Evolutionary conservation across 2,113 vertebrate species (phyloP).

Genomic region (Elephantulus edwardii): DNA sequence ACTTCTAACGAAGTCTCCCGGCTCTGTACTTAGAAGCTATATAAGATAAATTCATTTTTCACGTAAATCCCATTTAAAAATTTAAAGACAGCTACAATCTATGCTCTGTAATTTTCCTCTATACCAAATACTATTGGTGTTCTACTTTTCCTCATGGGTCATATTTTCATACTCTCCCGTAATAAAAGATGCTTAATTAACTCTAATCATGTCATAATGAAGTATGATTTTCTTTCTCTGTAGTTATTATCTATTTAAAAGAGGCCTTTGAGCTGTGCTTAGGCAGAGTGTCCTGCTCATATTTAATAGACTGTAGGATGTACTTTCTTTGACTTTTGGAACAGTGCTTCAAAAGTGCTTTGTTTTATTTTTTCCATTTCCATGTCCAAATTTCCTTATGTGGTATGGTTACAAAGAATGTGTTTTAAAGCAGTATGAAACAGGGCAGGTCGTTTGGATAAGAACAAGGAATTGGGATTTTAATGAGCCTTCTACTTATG

Average conservation of each 20-base stretch:
- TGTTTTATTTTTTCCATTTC: background rate
- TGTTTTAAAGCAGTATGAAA: background rate
- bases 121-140: background rate
- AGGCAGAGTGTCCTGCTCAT: background rate
- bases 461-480: background rate
- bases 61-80: constrained; percentile 11
- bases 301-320: background rate
- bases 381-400: background rate
- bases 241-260: constrained; percentile 38
- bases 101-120: background rate
- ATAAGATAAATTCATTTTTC: constrained; percentile 42
- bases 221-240: constrained; percentile 22
- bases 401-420: background rate
- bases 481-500: background rate
- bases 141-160: constrained; percentile 11
- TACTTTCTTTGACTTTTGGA: background rate
- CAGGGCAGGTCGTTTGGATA: background rate
- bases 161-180: constrained; percentile 39
- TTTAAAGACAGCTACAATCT: background rate
- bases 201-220: constrained; percentile 56
- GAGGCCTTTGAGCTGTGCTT: constrained; percentile 20
- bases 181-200: constrained; percentile 31
- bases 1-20: constrained; percentile 33
- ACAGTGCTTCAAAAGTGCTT: background rate
- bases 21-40: background rate